phyloP scores from a whole-genome alignment of 2,113 vertebrate genomes.

The Sander lucioperca region DNA sequence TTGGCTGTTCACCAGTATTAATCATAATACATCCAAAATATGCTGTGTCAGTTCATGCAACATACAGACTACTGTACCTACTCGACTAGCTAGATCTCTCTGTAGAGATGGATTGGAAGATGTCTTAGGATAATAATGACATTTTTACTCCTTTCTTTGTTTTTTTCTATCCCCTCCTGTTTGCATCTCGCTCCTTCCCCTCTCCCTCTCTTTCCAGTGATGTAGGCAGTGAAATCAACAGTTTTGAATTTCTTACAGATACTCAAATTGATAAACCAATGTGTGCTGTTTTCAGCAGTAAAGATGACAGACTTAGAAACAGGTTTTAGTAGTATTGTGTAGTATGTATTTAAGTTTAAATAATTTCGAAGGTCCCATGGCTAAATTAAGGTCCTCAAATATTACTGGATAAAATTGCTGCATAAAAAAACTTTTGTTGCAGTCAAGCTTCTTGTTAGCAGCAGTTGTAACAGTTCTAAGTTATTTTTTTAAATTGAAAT shows the following conservation, averaged over 20 bases:
- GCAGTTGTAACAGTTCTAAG: neutral
- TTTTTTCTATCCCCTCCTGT: neutral
- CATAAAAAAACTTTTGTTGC: too few species aligned
- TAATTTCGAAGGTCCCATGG: neutral
- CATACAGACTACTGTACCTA: neutral
- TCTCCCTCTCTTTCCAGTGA: neutral
- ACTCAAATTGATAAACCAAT: neutral
- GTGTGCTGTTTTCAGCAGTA: neutral
- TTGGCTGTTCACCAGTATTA: conserved; percentile 2
- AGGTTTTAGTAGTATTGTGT: neutral
- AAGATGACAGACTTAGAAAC: neutral
- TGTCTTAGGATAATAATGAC: neutral
- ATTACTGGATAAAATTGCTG: too few species aligned
- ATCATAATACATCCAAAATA: conserved; percentile 12
- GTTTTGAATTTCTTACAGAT: neutral
- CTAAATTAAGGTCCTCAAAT: too few species aligned
- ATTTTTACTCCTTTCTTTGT: neutral
- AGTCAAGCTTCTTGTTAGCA: neutral
- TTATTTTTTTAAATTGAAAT: neutral
- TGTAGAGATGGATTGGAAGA: neutral
- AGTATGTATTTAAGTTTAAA: neutral
- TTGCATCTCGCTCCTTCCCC: neutral
- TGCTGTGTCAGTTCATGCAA: neutral
- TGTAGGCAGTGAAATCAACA: neutral
- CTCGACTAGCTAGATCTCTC: neutral